These are phyloP conservation scores for Neotoma lepida DNA, from an alignment of 2,113 vertebrate genomes.

Conservation along the genomic window DNA sequence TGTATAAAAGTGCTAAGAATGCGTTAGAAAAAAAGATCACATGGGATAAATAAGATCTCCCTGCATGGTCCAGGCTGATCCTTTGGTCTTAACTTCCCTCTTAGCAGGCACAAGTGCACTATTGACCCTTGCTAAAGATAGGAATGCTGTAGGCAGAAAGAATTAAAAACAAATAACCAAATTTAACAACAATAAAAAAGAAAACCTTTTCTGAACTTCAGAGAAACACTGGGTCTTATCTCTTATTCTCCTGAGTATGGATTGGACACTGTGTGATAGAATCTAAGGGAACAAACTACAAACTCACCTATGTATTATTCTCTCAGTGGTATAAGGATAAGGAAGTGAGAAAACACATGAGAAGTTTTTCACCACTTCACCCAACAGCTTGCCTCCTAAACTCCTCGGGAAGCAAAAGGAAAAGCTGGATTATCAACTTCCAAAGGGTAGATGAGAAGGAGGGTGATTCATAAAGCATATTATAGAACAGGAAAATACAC, in stretches of 20 bases:
- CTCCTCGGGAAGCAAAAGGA: background rate
- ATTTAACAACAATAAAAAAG: background rate
- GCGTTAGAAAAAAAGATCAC: background rate
- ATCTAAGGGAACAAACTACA: background rate
- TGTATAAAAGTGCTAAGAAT: slow-evolving; percentile 11
- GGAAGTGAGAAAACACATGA: background rate
- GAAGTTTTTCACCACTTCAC: background rate
- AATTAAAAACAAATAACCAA: background rate
- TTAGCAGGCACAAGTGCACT: background rate
- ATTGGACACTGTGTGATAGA: background rate
- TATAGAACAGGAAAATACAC: background rate
- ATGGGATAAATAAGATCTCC: background rate
- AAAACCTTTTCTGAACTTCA: background rate
- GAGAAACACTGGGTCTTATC: background rate
- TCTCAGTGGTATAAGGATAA: accelerated
- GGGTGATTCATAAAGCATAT: background rate
- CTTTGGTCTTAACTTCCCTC: background rate
- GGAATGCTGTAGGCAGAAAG: background rate
- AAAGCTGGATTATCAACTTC: background rate
- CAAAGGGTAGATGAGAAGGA: background rate
- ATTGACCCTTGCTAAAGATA: background rate
- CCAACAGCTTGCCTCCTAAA: background rate
- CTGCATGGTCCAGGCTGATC: background rate
- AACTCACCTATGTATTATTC: background rate
- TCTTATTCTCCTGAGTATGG: background rate